Percentiles rank a stretch among this genome's conserved stretches.
Evolutionary conservation across 2,113 vertebrate species (phyloP).

Genomic region (Aspidoscelis tigris): DNA sequence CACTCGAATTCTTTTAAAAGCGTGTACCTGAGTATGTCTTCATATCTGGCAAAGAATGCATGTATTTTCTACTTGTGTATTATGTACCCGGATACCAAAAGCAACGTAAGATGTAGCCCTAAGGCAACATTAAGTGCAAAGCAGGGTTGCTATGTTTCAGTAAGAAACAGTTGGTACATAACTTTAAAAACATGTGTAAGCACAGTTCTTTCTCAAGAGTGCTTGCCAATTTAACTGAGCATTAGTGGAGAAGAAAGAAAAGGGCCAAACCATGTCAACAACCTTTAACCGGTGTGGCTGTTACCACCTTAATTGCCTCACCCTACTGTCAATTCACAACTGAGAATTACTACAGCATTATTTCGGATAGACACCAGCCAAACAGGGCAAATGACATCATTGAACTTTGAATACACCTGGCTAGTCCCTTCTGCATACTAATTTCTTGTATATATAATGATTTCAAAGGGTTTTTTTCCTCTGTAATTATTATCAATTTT

Average conservation of each 20-base stretch:
- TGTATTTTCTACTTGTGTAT: neutral
- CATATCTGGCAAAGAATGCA: neutral
- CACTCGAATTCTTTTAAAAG: neutral
- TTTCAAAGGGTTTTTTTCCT: neutral
- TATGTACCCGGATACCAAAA: neutral
- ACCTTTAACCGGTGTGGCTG: neutral
- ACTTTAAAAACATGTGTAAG: neutral
- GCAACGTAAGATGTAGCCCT: neutral
- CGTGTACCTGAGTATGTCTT: neutral
- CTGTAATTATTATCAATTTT: conserved; percentile 4
- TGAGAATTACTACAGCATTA: neutral
- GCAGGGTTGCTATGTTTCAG: conserved; percentile 5
- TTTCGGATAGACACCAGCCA: neutral
- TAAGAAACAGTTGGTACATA: conserved; percentile 1
- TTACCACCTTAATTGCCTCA: neutral
- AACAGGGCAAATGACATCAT: neutral
- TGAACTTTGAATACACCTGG: conserved; percentile 6
- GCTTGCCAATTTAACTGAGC: conserved; percentile 9
- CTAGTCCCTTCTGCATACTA: neutral
- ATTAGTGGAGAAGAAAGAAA: neutral
- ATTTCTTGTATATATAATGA: neutral
- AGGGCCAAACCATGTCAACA: neutral
- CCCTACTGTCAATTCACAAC: neutral
- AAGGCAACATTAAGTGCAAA: neutral
- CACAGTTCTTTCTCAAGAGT: neutral